Percentiles rank a stretch among this genome's conserved stretches.
Conservation (phyloP, 2,888 invertebrate species). For the Euzetes globulus region DNA sequence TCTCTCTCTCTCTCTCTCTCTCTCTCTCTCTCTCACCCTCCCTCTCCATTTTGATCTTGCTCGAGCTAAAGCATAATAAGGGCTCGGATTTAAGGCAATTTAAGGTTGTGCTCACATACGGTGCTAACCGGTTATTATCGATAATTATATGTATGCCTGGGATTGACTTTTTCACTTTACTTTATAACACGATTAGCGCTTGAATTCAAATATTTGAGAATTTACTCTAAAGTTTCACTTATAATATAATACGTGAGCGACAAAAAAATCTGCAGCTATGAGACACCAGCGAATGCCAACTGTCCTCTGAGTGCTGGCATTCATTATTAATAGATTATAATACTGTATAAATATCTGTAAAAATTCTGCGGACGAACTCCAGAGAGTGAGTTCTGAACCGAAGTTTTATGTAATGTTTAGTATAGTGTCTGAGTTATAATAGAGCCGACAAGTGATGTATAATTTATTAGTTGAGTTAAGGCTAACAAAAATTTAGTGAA, state of each 20-base stretch:
- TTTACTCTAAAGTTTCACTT: no score
- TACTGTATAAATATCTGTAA: constrained; percentile 13
- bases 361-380: constrained; percentile 1
- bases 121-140: not conserved
- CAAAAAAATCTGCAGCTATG: no score
- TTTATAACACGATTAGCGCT: not conserved
- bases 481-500: constrained; percentile 1
- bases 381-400: not conserved
- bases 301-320: no score
- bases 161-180: not conserved
- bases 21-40: no score
- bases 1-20: no score
- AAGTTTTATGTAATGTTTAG: not conserved
- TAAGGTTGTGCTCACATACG: no score
- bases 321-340: constrained; percentile 4
- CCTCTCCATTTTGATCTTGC: no score
- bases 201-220: no score
- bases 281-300: no score
- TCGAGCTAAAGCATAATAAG: no score
- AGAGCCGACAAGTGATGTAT: constrained; percentile 1
- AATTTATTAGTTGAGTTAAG: constrained; percentile 12
- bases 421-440: not conserved
- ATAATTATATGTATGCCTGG: not conserved
- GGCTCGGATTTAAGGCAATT: no score
- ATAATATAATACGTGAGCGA: no score